Evolutionary conservation across 2,888 invertebrate genomes (phyloP), one percentile per base, ranked within the genome.

Genomic region (Deroplatys truncata): DNA sequence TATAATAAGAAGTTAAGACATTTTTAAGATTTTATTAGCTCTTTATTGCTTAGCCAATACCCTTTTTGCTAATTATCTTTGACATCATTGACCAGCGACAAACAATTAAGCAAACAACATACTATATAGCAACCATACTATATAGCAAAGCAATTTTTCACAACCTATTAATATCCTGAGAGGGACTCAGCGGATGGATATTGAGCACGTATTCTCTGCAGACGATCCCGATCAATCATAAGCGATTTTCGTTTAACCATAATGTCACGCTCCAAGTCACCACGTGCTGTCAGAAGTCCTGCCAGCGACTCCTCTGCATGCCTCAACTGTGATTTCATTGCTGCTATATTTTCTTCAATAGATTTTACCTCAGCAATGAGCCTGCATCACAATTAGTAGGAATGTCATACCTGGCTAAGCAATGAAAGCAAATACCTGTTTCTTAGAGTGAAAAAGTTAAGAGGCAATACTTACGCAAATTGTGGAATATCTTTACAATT

Each of bases 401-500:
- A 43, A 13, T 43, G 43, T 91, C 89, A 29, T 28, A 87, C 88
- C 90, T 91, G 29, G 49, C n/a, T n/a, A n/a, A n/a, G n/a, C n/a
- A n/a, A n/a, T n/a, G n/a, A n/a, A n/a, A n/a, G n/a, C 43, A 43
- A 43, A 43, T 43, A 43, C 1, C 43, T 13, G 2, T 2, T 43
- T 43, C 43, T 43, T 43, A 43, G 43, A 1, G 13, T 43, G 43
- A 43, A 43, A 3, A 43, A 13, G 3, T 43, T 10, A 43, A 43
- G n/a, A 43, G 13, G 13, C 2, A 28, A n/a, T 28, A 28, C 84
- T 92, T 93, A 96, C 95, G 95, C 96, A 92, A 96, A 95, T 93
- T 98, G 98, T n/a, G 97, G 96, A 86, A 95, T 95, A 93, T 98
- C 98, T 89, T 98, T 95, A 91, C 98, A 98, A 92, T 96, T 96